Evolutionary conservation across 2,888 invertebrate species (phyloP), one percentile per base, ranked within the genome.

Genomic region (Stenolophus ochropezus): DNA sequence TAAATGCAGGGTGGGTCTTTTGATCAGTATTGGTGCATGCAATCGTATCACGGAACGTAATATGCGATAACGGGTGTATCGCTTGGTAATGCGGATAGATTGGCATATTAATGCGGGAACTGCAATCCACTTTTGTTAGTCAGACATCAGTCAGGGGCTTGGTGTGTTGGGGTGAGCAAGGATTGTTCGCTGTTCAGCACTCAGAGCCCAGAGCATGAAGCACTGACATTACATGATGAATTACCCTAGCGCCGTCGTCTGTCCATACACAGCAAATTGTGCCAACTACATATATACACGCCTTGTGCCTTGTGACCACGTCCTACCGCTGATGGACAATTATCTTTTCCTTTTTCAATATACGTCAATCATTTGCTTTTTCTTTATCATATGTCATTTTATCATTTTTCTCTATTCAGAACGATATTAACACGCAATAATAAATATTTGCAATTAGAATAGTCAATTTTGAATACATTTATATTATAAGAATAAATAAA

Each of bases 251-350:
- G 87, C 86, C 86, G 87, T 87, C 88, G 87, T 86, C 86, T 86
- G 86, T 86, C 86, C 87, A 87, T 87, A 87, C 86, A 86, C 87
- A 88, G 88, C 88, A 88, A 88, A 88, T 88, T 87, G 87, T 87
- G 87, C 86, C 86, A 86, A 85, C 85, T 86, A 82, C 84, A 85
- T 85, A n/a, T n/a, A n/a, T n/a, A n/a, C n/a, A n/a, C n/a, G n/a
- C n/a, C n/a, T n/a, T n/a, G n/a, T n/a, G n/a, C n/a, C n/a, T n/a
- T n/a, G n/a, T n/a, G n/a, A n/a, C n/a, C n/a, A n/a, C n/a, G n/a
- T n/a, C n/a, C n/a, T n/a, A n/a, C n/a, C n/a, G n/a, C n/a, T n/a
- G n/a, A n/a, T n/a, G n/a, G n/a, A n/a, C n/a, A n/a, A n/a, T n/a
- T n/a, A n/a, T n/a, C n/a, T n/a, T n/a, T n/a, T n/a, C n/a, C n/a